Evolutionary conservation across 2,113 vertebrate genomes (phyloP).

Genomic region (Bucco capensis): DNA sequence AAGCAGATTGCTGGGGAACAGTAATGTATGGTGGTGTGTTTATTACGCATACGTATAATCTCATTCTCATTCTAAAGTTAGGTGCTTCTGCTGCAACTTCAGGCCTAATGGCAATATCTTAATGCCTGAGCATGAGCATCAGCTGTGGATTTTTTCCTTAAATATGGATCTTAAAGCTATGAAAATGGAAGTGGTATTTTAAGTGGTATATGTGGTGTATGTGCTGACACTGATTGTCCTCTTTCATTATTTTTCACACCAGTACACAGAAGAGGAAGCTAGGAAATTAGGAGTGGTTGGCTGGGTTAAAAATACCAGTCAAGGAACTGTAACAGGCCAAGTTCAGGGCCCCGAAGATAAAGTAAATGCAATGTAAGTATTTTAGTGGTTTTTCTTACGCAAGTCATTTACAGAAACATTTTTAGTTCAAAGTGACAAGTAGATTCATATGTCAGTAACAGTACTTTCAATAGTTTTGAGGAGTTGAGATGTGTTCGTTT

Average conservation of each 20-base stretch:
- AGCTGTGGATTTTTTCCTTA: background rate
- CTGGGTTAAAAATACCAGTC: conserved; percentile 90
- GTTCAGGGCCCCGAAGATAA: conserved; percentile 83
- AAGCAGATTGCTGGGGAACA: background rate
- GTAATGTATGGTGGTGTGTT: background rate
- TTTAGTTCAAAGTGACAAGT: background rate
- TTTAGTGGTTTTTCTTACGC: background rate
- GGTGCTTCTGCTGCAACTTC: background rate
- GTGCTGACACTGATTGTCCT: conserved; percentile 10
- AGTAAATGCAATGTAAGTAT: conserved; percentile 89
- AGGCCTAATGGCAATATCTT: background rate
- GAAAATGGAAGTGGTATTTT: background rate
- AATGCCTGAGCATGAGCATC: background rate
- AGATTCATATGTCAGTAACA: background rate
- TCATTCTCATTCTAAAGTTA: background rate
- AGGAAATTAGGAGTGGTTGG: conserved; percentile 85
- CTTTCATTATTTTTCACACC: conserved; percentile 38
- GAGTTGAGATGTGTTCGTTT: background rate
- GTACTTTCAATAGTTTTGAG: background rate
- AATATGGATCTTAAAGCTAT: background rate
- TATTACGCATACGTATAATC: background rate
- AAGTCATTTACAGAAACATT: background rate
- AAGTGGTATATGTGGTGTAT: background rate
- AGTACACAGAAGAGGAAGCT: conserved; percentile 90
- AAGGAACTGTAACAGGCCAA: conserved; percentile 87